phyloP scores from a whole-genome alignment of 2,888 invertebrate species.

The Oasisia sp. region DNA sequence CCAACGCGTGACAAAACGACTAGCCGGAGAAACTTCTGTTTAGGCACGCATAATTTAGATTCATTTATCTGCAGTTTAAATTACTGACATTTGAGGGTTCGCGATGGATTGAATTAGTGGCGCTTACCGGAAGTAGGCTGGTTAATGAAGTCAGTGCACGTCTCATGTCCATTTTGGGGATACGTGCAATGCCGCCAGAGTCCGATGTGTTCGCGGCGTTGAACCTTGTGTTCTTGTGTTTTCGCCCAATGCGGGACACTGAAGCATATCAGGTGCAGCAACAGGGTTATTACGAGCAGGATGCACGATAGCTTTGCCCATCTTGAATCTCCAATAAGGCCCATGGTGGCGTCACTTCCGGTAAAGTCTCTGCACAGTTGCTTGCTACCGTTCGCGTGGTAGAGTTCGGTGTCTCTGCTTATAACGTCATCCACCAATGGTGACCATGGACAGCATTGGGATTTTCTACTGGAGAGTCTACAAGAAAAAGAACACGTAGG shows the following conservation, averaged over 20 bases:
- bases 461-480: background rate
- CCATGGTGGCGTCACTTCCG: slow-evolving; percentile 13
- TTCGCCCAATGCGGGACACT: slow-evolving; percentile 43
- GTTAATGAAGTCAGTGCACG: slow-evolving; percentile 42
- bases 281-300: slow-evolving; percentile 36
- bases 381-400: background rate
- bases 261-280: slow-evolving; percentile 42
- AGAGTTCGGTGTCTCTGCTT: background rate
- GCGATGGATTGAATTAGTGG: too few species aligned
- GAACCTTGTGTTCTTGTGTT: slow-evolving; percentile 29
- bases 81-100: too few species aligned
- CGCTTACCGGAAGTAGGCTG: slow-evolving; percentile 41
- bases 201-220: slow-evolving; percentile 35
- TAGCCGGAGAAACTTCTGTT: background rate
- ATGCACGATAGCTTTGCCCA: slow-evolving; percentile 31
- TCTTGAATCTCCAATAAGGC: slow-evolving; percentile 19
- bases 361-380: too few species aligned
- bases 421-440: background rate
- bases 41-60: background rate
- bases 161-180: slow-evolving; percentile 36
- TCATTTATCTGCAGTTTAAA: slow-evolving; percentile 13
- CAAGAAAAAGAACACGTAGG: background rate
- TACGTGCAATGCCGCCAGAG: slow-evolving; percentile 44
- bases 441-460: background rate
- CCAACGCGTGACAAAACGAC: background rate